Base-by-base conservation (phyloP, 2,113 vertebrate species). In the Chlorodrepanis virens region DNA sequence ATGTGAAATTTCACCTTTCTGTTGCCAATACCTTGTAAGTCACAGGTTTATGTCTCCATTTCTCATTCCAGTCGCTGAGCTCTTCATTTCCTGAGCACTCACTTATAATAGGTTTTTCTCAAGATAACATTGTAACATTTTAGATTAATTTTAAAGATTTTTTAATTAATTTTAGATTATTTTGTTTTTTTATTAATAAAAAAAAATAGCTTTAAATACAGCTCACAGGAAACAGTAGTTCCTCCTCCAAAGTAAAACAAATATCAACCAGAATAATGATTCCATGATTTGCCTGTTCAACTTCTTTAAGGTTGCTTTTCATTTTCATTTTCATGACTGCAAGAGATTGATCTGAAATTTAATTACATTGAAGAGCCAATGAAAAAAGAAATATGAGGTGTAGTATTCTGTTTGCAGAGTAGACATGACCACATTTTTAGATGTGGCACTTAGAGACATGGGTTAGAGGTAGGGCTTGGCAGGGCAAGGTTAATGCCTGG, bases 311-410 rank as follows among this genome's bases (percentile, higher is more conserved):
- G 27, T 63, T 57, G 17, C 4, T 72, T 37, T 37, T 37, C 37
- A 37, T 81, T 50, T 49, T 78, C 13, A 25, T 33, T 71, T 76
- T 57, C 35, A 42, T 0, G 0, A 9, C 24, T 64, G 2, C 7
- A 59, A 81, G 47, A 52, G 35, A 16, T 28, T 61, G 18, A 44
- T 27, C 27, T 83, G 54, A 42, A 21, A 23, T 14, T 11, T 57
- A 45, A 42, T 52, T 57, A 10, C 20, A 33, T 25, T 42, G 50
- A 67, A 54, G 42, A 81, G 28, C 5, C 42, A 81, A 3, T 29
- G 39, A 63, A 83, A 89, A 37, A 25, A 84, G 49, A 86, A 90
- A 10, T 6, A 39, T 0, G 3, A 68, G 33, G 10, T 45, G 6
- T 21, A 50, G 3, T n/a, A 9, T 15, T 7, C 12, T 53, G 40